A percentile compares a stretch with the other conserved stretches of the same genome.
These are phyloP conservation scores for Enteromius paludinosus DNA, from an alignment of 2,797 vertebrate species.

Conservation along the genomic window DNA sequence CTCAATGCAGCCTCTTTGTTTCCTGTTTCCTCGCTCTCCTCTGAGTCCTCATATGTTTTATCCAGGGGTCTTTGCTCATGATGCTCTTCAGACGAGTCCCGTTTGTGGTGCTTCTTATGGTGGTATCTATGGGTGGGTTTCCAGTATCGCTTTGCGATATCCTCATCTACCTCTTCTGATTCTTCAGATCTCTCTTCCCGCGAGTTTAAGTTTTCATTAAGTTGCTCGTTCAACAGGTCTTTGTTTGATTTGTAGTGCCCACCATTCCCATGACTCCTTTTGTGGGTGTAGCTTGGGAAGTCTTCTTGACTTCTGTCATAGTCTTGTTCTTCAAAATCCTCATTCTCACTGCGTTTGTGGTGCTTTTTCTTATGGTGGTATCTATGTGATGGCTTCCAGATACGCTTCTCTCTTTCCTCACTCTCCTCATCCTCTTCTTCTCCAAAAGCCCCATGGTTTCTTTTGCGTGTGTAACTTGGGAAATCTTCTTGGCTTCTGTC, in stretches of 20 bases:
- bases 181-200: constrained; percentile 37
- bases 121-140: constrained; percentile 70
- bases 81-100: constrained; percentile 21
- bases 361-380: constrained; percentile 63
- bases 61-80: constrained; percentile 6
- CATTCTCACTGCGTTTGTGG: constrained; percentile 62
- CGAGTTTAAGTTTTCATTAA: constrained; percentile 18
- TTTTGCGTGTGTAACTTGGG: constrained; percentile 52
- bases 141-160: constrained; percentile 58
- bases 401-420: constrained; percentile 51
- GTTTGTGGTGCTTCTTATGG: constrained; percentile 73
- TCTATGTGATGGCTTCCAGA: constrained; percentile 60
- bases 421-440: constrained; percentile 65
- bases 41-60: constrained; percentile 25
- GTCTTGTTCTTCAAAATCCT: constrained; percentile 42
- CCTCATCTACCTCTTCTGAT: constrained; percentile 2
- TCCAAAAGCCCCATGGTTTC: constrained; percentile 40
- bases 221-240: constrained; percentile 61
- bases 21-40: constrained; percentile 43
- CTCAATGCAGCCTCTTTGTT: constrained; percentile 67
- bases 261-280: constrained; percentile 51
- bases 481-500: constrained; percentile 70
- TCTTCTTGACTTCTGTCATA: constrained; percentile 68
- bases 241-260: constrained; percentile 49
- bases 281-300: constrained; percentile 58